Conservation (phyloP, 1,140 invertebrate genomes). For the Hormaphis cornu region DNA sequence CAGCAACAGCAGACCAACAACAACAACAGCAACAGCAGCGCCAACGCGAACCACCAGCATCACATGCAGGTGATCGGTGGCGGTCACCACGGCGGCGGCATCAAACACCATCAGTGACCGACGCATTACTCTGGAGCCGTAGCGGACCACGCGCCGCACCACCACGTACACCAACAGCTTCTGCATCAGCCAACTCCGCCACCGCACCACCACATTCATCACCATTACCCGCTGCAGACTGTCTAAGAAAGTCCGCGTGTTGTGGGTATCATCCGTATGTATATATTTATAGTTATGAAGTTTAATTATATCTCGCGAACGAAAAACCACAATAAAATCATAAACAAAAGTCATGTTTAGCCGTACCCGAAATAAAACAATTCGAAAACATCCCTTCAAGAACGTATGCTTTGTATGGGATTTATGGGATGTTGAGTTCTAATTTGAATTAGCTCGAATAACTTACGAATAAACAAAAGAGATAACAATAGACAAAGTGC, state of each 20-base stretch:
- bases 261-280: too few species aligned
- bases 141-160: slow-evolving; percentile 43
- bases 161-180: slow-evolving; percentile 20
- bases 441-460: too few species aligned
- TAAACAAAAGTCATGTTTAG: too few species aligned
- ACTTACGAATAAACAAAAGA: too few species aligned
- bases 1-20: slow-evolving; percentile 50
- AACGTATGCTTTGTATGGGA: too few species aligned
- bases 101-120: slow-evolving; percentile 82
- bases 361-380: too few species aligned
- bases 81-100: slow-evolving; percentile 53
- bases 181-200: background rate
- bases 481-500: too few species aligned
- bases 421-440: too few species aligned
- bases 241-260: background rate
- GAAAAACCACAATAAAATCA: too few species aligned
- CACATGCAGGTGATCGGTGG: slow-evolving; percentile 51
- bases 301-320: too few species aligned
- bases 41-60: slow-evolving; percentile 45
- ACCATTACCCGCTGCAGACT: slow-evolving; percentile 35
- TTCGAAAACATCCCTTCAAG: too few species aligned
- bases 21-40: slow-evolving; percentile 46
- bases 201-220: slow-evolving; percentile 34
- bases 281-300: too few species aligned
- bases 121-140: slow-evolving; percentile 68